These are phyloP conservation scores for Akabosia matsudoensis DNA, from an alignment of 1,140 invertebrate species.

Conservation along the genomic window DNA sequence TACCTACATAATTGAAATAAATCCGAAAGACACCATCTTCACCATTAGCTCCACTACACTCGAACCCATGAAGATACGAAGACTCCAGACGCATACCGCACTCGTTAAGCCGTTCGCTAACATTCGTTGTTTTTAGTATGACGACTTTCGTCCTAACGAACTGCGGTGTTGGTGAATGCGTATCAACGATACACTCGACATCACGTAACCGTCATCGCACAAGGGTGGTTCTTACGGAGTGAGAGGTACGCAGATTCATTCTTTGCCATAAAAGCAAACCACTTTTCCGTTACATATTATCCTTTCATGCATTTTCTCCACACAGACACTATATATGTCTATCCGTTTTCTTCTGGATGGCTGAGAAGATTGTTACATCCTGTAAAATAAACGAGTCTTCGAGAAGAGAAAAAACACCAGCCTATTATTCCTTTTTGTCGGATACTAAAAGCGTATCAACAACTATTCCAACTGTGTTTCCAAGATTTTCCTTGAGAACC, in stretches of 20 bases:
- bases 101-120: not conserved
- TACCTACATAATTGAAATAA: too few species aligned
- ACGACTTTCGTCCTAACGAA: too few species aligned
- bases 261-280: too few species aligned
- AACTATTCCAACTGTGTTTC: not conserved
- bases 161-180: not conserved
- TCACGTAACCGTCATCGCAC: too few species aligned
- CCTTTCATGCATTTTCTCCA: too few species aligned
- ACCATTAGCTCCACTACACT: not conserved
- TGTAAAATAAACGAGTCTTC: not conserved
- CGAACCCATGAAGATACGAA: not conserved
- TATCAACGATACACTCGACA: too few species aligned
- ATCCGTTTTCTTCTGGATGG: not conserved
- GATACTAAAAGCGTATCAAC: not conserved
- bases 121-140: not conserved
- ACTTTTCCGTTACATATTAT: too few species aligned
- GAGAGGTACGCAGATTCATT: not conserved
- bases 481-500: not conserved
- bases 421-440: not conserved
- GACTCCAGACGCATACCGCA: not conserved
- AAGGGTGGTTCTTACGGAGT: not conserved
- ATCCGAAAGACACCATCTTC: not conserved
- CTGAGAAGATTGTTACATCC: not conserved
- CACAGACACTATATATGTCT: not conserved
- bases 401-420: not conserved